Percentiles rank a stretch among this genome's conserved stretches.
These are phyloP conservation scores for Marcusenius ussheri DNA, from an alignment of 2,113 vertebrate genomes.

Conservation along the genomic window DNA sequence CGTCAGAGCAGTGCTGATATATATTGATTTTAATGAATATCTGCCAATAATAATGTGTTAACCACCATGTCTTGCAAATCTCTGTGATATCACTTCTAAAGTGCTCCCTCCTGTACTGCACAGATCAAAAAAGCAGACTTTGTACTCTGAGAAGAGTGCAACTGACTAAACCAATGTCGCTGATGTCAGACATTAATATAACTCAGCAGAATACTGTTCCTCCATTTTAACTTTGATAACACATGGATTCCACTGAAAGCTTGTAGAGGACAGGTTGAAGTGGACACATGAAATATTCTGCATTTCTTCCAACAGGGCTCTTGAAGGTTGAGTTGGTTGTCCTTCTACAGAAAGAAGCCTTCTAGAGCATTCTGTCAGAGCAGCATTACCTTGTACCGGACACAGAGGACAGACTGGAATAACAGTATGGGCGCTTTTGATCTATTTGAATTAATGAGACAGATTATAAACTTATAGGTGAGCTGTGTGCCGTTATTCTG, in stretches of 20 bases:
- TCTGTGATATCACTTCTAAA: background rate
- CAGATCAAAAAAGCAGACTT: background rate
- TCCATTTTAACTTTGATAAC: background rate
- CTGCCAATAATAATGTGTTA: background rate
- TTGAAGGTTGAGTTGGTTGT: background rate
- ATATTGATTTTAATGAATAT: background rate
- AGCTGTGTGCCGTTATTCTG: background rate
- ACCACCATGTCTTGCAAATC: background rate
- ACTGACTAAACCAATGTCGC: background rate
- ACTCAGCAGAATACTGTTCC: background rate
- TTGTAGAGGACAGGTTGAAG: background rate
- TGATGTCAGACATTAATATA: background rate
- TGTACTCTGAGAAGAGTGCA: background rate
- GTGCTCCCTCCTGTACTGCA: background rate
- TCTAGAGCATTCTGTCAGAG: background rate
- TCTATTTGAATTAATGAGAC: background rate
- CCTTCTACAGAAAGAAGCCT: background rate
- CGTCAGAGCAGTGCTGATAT: background rate
- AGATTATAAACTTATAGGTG: background rate
- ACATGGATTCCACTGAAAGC: background rate
- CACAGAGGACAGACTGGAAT: background rate
- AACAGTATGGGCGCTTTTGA: background rate
- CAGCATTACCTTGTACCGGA: background rate
- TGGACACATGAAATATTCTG: background rate
- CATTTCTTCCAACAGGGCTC: background rate